Evolutionary conservation across 2,113 vertebrate genomes (phyloP).

Genomic region (Balaeniceps rex): DNA sequence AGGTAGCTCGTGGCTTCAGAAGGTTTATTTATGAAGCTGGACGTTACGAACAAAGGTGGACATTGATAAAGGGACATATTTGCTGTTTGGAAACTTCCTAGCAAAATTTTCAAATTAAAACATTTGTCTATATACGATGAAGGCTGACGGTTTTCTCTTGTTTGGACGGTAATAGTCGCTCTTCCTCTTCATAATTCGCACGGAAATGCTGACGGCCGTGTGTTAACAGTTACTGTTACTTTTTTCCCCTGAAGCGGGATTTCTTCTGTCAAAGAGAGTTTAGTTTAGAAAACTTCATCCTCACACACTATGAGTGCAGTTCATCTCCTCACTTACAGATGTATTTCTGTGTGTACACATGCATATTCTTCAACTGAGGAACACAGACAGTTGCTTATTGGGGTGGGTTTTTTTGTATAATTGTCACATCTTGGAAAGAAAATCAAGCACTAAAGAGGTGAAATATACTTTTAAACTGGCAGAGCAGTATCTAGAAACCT

Average conservation of each 20-base stretch:
- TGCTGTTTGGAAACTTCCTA: neutral
- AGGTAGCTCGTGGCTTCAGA: neutral
- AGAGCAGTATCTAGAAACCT: neutral
- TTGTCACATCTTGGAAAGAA: neutral
- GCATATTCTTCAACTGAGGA: neutral
- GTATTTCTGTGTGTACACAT: neutral
- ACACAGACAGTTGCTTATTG: neutral
- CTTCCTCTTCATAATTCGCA: neutral
- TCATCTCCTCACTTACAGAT: neutral
- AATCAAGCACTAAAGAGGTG: neutral
- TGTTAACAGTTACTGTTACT: neutral
- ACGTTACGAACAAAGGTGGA: neutral
- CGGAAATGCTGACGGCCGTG: constrained; percentile 22
- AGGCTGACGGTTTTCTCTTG: constrained; percentile 18
- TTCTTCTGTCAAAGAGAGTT: constrained; percentile 25
- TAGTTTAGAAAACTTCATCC: neutral
- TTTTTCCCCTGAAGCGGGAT: neutral
- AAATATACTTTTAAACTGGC: neutral
- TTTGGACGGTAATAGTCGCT: neutral
- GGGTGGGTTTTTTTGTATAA: neutral
- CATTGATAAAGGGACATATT: neutral
- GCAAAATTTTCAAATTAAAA: constrained; percentile 17
- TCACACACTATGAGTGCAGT: neutral
- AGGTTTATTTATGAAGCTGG: neutral
- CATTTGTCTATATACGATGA: neutral